phyloP scores from a whole-genome alignment of 1,140 invertebrate species.

The Drosophila watanabei region DNA sequence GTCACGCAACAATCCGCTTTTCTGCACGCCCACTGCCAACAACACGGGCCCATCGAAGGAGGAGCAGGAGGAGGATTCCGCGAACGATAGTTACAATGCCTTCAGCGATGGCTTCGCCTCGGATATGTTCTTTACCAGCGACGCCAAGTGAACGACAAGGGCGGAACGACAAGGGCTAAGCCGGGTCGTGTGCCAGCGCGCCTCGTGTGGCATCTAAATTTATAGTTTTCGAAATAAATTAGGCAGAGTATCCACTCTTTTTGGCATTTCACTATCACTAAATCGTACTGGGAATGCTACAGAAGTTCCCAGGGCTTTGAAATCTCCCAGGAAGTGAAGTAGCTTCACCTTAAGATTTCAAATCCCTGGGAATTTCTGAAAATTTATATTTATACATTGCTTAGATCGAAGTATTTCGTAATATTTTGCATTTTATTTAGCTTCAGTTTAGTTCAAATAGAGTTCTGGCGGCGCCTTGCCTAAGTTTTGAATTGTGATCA shows the following conservation, averaged over 20 bases:
- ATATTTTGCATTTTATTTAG: conserved; percentile 58
- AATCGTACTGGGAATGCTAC: not conserved
- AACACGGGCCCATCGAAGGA: not conserved
- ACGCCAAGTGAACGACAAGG: conserved; percentile 28
- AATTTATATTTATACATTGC: not conserved
- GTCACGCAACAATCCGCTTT: conserved; percentile 43
- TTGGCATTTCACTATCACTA: not conserved
- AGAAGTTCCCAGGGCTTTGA: not conserved
- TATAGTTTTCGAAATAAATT: conserved; percentile 2
- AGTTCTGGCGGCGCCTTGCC: conserved; percentile 35
- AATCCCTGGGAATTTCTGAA: not conserved
- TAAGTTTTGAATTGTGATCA: conserved; percentile 57
- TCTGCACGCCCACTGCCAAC: conserved; percentile 37
- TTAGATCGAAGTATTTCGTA: not conserved
- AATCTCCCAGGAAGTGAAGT: not conserved
- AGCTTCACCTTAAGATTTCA: not conserved
- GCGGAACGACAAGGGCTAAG: not conserved
- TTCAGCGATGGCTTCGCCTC: conserved; percentile 63
- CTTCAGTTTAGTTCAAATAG: conserved; percentile 41
- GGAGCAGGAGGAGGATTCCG: not conserved
- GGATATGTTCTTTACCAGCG: conserved; percentile 51
- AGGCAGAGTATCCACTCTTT: not conserved
- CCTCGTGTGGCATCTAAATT: conserved; percentile 11
- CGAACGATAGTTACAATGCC: conserved; percentile 13
- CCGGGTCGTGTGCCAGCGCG: not conserved